These are phyloP conservation scores for Apodemus speciosus DNA, from an alignment of 2,113 vertebrate genomes.

Conservation along the genomic window DNA sequence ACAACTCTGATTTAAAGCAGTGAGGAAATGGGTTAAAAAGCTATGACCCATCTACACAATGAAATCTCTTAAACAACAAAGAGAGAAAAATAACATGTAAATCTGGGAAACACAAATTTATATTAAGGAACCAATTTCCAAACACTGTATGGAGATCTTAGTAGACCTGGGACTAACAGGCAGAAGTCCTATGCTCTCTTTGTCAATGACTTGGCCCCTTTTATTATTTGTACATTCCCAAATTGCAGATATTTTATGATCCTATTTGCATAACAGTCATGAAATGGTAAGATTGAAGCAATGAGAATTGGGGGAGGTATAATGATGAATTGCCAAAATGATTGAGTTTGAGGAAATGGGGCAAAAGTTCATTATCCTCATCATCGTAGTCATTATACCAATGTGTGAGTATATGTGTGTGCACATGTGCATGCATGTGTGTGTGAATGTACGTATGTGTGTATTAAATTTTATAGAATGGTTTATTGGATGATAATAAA, in stretches of 20 bases:
- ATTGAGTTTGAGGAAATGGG: not conserved
- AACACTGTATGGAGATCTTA: not conserved
- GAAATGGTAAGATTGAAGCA: not conserved
- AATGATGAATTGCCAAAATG: not conserved
- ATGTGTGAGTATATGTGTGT: not conserved
- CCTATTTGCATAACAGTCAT: not conserved
- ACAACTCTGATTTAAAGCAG: not conserved
- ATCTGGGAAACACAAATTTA: not conserved
- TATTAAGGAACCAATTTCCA: not conserved
- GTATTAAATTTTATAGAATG: not conserved
- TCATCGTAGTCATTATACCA: not conserved
- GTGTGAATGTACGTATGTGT: no score
- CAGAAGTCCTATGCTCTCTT: not conserved
- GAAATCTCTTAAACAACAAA: not conserved
- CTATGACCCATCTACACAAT: not conserved
- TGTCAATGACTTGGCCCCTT: not conserved
- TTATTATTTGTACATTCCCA: not conserved
- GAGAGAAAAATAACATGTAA: not conserved
- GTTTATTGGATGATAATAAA: not conserved
- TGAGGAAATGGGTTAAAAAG: not conserved
- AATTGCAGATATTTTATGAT: not conserved
- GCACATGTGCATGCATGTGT: no score
- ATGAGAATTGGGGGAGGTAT: not conserved
- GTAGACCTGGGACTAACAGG: not conserved
- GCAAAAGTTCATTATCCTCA: not conserved